Base-by-base conservation (phyloP, 1,140 invertebrate genomes). In the Polypedilum pembai region DNA sequence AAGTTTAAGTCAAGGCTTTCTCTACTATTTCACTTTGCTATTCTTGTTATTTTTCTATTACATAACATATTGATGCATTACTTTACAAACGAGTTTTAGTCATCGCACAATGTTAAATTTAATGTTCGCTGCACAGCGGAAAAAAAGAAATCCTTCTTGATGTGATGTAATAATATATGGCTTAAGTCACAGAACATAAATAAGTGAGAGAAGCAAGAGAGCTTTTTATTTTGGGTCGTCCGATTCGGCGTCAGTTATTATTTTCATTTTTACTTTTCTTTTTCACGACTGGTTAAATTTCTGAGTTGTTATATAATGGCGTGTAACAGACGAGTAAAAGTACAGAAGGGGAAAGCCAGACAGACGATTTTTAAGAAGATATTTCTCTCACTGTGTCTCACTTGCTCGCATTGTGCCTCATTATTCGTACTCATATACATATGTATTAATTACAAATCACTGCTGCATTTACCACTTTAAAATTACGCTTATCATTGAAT, bases 191-290 rank as follows among this genome's bases (percentile, higher is more conserved):
- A 33, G 24, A 33, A 33, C 24, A 33, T 33, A 33, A 33, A 33
- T 33, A 33, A 33, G 5, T 33, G 24, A 1, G 5, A 33, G 5
- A 33, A 3, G 24, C 24, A 20, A 12, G 20, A 73, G 69, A 74
- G 73, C 73, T 77, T 77, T 77, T 74, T 75, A n/a, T n/a, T 76
- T 75, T 73, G 40, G 41, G 18, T 33, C 74, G 76, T 78, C 76
- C 77, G 76, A 80, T 80, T 78, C 76, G 74, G 79, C 78, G 78
- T 78, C 79, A 79, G 78, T 77, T 80, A 79, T 79, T 80, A 79
- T 24, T 18, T 76, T 75, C 75, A 73, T 73, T 73, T 24, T 18
- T 10, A 20, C 69, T 73, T 73, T 73, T 73, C 18, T 24, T 33
- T 40, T 73, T 73, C 73, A 40, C 40, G 24, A n/a, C 40, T 33